Evolutionary conservation across 2,113 vertebrate genomes (phyloP).

Genomic region (Telmatochromis sp.): DNA sequence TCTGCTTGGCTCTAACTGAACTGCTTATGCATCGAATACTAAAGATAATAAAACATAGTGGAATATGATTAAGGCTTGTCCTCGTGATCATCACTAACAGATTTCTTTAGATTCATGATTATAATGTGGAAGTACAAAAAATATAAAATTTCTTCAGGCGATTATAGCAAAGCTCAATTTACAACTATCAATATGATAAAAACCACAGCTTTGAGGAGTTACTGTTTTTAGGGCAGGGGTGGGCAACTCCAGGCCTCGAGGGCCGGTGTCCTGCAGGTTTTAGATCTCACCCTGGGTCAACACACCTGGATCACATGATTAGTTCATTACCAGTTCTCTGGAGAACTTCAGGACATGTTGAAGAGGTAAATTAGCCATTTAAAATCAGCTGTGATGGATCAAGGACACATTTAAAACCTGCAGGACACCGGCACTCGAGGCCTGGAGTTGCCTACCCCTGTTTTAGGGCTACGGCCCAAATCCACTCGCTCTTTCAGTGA

Average conservation of each 20-base stretch:
- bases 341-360: too few relatives aligned
- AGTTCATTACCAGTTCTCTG: accelerated
- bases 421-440: too few relatives aligned
- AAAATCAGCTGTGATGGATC: too few relatives aligned
- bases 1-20: background rate
- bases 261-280: accelerated
- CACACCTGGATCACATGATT: too few relatives aligned
- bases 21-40: background rate
- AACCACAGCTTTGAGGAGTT: background rate
- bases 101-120: background rate
- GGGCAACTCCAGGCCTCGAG: accelerated
- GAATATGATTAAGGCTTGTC: slow-evolving; percentile 11
- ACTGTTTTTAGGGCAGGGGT: background rate
- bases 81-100: background rate
- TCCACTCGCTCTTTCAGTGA: background rate
- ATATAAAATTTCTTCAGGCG: background rate
- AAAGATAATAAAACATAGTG: background rate
- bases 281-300: too few relatives aligned
- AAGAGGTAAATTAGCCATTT: accelerated
- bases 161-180: background rate
- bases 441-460: accelerated
- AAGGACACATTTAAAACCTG: too few relatives aligned
- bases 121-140: slow-evolving; percentile 10
- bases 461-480: background rate
- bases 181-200: slow-evolving; percentile 28